Base-by-base conservation (phyloP, 2,113 vertebrate species). In the Ginglymostoma cirratum region DNA sequence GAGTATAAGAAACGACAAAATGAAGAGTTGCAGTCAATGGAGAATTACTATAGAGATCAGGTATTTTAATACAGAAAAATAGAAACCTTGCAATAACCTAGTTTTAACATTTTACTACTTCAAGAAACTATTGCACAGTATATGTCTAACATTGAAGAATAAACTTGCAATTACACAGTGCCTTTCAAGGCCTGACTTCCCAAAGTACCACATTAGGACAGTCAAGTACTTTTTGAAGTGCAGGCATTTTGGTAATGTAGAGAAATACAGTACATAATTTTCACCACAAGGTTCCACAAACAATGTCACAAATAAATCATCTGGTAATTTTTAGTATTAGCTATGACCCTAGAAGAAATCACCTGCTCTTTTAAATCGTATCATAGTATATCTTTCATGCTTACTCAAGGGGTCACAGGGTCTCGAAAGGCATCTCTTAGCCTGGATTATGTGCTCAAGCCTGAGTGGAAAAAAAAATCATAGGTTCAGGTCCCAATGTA, bases 1-100 rank as follows among this genome's bases (percentile, higher is more conserved):
- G 98, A 99, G 96, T 98, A 98, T 78, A 98, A 97, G 96, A 97
- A 96, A 96, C 97, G 97, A 78, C 98, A 99, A 96, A 97, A 97
- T 96, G 97, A 98, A 2, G 98, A 99, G 96, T 96, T 99, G 92
- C 97, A 98, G 95, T 98, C 99, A 0, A 98, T 99, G 98, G 99
- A 99, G 97, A 99, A 99, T 97, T 99, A 99, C 96, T 99, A 99
- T 96, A 99, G 98, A 97, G 98, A 99, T 96, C 98, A 99, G 98
- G 99, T 99, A 97, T 83, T 87, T n/a, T 45, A 34, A 52, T 21
- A 52, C 27, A 61, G 42, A 61, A 61, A 61, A 12, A 19, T 95
- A 38, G 10, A 5, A 14, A 90, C 87, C 52, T 90, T 89, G 1
- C 27, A 89, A 8, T 89, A 83, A 65, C 1, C 5, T 30, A 87